A percentile compares a stretch with the other conserved stretches of the same genome.
These are phyloP conservation scores for Littorina saxatilis DNA, from an alignment of 1,140 invertebrate genomes.

Conservation along the genomic window DNA sequence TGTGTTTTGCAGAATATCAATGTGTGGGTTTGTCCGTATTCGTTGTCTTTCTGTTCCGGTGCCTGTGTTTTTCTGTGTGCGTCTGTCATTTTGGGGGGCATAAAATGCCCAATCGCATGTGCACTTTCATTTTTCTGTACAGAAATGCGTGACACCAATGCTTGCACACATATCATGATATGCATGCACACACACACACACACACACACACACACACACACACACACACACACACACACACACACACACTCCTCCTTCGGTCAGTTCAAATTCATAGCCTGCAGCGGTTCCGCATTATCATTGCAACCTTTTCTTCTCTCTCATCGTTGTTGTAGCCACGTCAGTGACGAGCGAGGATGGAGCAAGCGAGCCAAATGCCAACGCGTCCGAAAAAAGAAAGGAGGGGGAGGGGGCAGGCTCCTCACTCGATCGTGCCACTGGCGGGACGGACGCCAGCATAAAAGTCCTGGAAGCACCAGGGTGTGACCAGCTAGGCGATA, in stretches of 20 bases:
- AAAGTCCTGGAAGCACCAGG: too few relatives aligned
- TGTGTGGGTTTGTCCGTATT: too few relatives aligned
- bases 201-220: background rate
- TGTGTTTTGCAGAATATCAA: too few relatives aligned
- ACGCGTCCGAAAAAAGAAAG: too few relatives aligned
- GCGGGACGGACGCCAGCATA: too few relatives aligned
- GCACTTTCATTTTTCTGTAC: background rate
- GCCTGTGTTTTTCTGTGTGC: background rate
- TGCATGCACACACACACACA: background rate
- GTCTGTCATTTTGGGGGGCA: background rate
- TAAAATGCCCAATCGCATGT: background rate
- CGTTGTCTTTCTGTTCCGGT: too few relatives aligned
- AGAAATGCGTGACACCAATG: background rate
- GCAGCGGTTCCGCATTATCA: background rate
- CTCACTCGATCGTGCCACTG: too few relatives aligned
- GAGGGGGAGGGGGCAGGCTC: too few relatives aligned
- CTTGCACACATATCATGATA: background rate
- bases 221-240: constrained; percentile 4
- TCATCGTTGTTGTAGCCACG: too few relatives aligned
- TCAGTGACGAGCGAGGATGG: too few relatives aligned
- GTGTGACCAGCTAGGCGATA: too few relatives aligned
- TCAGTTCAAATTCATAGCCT: background rate
- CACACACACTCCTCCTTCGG: background rate
- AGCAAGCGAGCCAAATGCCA: too few relatives aligned
- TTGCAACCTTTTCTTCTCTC: background rate